Percentiles rank a stretch among this genome's conserved stretches.
phyloP scores from a whole-genome alignment of 2,113 vertebrate genomes.

The Channa argus region DNA sequence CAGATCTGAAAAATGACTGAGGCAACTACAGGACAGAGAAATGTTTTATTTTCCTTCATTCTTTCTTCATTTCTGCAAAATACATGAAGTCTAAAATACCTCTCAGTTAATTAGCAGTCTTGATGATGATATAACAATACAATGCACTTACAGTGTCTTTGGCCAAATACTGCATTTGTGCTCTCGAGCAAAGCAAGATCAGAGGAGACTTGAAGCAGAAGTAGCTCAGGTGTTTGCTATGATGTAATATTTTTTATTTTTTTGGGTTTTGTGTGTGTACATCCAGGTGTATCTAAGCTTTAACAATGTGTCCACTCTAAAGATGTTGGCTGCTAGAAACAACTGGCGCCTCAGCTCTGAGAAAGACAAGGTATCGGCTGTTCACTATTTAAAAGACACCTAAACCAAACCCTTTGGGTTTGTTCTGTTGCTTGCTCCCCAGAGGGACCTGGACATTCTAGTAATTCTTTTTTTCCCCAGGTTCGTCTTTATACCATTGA shows the following conservation, averaged over 20 bases:
- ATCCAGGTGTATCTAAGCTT: slow-evolving; percentile 95
- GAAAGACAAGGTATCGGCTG: slow-evolving; percentile 84
- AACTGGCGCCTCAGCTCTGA: slow-evolving; percentile 89
- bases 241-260: neutral
- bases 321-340: slow-evolving; percentile 87
- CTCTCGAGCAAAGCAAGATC: neutral
- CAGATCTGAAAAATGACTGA: no score
- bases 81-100: no score
- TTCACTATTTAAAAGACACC: neutral
- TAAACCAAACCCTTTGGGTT: no score
- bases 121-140: no score
- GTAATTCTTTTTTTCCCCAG: slow-evolving; percentile 66
- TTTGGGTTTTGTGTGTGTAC: neutral
- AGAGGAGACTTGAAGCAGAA: neutral
- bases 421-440: neutral
- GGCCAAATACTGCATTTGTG: no score
- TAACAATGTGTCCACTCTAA: slow-evolving; percentile 94
- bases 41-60: no score
- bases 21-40: no score
- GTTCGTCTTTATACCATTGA: slow-evolving; percentile 91
- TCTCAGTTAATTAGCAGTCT: no score
- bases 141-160: no score
- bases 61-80: no score
- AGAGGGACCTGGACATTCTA: neutral
- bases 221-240: neutral